Evolutionary conservation across 2,113 vertebrate genomes (phyloP).

Genomic region (Triplophysa rosa): DNA sequence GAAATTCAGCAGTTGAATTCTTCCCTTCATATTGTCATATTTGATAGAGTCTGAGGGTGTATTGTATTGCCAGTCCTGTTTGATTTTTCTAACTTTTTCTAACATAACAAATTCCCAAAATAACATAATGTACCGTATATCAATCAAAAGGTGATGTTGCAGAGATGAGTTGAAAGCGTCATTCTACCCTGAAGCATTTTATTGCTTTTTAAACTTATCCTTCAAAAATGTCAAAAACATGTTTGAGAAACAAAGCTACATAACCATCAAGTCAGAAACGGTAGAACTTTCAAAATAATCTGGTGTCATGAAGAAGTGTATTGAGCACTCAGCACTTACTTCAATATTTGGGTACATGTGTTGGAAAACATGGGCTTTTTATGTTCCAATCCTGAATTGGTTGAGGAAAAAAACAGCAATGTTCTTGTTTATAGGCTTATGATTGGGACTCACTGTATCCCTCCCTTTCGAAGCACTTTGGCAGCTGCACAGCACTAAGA

Average conservation of each 20-base stretch:
- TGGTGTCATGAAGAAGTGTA: not conserved
- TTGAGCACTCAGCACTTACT: too few species aligned
- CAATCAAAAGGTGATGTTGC: not conserved
- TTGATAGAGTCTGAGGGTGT: not conserved
- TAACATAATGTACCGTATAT: not conserved
- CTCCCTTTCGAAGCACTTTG: too few species aligned
- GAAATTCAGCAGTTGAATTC: not conserved
- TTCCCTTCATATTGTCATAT: not conserved
- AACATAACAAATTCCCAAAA: not conserved
- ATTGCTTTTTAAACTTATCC: not conserved
- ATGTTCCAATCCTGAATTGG: too few species aligned
- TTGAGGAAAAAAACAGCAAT: too few species aligned
- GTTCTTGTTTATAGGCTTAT: too few species aligned
- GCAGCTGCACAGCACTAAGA: too few species aligned
- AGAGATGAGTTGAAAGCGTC: constrained; percentile 4
- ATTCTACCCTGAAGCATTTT: not conserved
- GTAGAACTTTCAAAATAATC: constrained; percentile 5
- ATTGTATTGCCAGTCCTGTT: not conserved
- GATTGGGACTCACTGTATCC: too few species aligned
- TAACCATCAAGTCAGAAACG: not conserved
- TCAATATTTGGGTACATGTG: too few species aligned
- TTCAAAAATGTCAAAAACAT: constrained; percentile 9
- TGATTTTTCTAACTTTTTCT: not conserved
- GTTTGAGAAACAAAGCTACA: constrained; percentile 14
- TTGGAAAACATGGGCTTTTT: too few species aligned